Conservation (phyloP, 2,888 invertebrate genomes). For the Plusia festucae region DNA sequence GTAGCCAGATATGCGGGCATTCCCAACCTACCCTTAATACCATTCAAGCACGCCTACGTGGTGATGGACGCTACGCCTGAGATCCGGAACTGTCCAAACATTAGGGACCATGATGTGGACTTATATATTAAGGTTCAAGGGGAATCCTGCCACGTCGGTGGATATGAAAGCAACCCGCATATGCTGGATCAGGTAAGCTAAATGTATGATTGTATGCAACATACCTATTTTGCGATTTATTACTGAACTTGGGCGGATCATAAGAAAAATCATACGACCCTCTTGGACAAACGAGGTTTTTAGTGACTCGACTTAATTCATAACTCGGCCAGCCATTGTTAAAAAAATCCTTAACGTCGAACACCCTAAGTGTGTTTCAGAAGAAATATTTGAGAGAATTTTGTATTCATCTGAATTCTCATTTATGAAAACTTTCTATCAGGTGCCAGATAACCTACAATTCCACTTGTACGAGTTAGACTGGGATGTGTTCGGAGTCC, state of each 20-base stretch:
- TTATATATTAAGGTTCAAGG: constrained; percentile 96
- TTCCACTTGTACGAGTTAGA: constrained; percentile 96
- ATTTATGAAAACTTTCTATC: constrained; percentile 12
- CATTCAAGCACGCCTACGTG: constrained; percentile 97
- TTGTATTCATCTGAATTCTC: constrained; percentile 6
- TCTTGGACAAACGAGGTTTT: too few species aligned
- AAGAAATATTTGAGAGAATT: too few species aligned
- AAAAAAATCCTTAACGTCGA: too few species aligned
- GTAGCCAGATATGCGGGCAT: constrained; percentile 92
- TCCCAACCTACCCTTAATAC: constrained; percentile 92
- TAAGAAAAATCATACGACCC: too few species aligned
- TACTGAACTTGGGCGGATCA: too few species aligned
- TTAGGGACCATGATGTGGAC: constrained; percentile 95
- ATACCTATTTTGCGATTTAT: too few species aligned
- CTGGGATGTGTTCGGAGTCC: constrained; percentile 94
- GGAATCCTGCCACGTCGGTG: constrained; percentile 95
- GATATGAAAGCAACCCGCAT: constrained; percentile 96
- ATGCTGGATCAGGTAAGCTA: constrained; percentile 91
- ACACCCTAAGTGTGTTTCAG: too few species aligned
- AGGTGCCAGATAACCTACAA: constrained; percentile 93
- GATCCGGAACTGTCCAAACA: constrained; percentile 93
- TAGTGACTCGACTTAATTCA: too few species aligned
- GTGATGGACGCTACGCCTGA: constrained; percentile 94
- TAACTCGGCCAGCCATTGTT: too few species aligned
- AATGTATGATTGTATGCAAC: too few species aligned